Conservation (phyloP, 2,888 invertebrate species). For the Teleiodes luculella region DNA sequence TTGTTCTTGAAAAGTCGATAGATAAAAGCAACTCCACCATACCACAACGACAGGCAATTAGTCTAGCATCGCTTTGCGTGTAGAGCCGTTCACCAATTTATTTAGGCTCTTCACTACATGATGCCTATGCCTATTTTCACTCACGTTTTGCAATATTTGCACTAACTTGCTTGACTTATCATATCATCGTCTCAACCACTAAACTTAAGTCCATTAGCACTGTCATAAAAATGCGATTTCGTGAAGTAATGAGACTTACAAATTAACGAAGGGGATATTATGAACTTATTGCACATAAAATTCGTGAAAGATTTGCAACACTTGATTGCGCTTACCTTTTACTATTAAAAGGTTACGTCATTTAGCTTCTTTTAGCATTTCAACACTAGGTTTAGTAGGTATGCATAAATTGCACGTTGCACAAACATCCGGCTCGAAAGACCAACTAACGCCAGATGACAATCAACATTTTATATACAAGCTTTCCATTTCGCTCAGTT, state of each 20-base stretch:
- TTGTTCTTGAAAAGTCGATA: not conserved
- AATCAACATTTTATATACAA: slow-evolving; percentile 34
- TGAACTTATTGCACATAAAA: slow-evolving; percentile 31
- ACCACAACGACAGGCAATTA: slow-evolving; percentile 36
- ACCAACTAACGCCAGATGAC: slow-evolving; percentile 38
- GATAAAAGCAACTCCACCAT: not conserved
- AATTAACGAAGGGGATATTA: not conserved
- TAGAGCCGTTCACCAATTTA: not conserved
- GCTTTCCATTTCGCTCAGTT: slow-evolving; percentile 19
- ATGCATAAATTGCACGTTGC: slow-evolving; percentile 65
- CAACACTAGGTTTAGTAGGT: slow-evolving; percentile 41
- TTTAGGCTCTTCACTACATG: not conserved
- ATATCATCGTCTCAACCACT: not conserved
- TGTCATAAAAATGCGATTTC: slow-evolving; percentile 1
- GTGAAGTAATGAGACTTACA: slow-evolving; percentile 10
- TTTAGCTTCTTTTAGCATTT: slow-evolving; percentile 69
- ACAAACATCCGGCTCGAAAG: slow-evolving; percentile 66
- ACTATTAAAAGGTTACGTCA: slow-evolving; percentile 67
- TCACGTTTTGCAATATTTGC: not conserved
- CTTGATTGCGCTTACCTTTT: slow-evolving; percentile 38
- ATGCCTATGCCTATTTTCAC: not conserved
- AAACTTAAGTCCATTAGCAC: not conserved
- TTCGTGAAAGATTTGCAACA: slow-evolving; percentile 46
- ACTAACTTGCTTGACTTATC: not conserved
- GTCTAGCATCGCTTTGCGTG: slow-evolving; percentile 25